These are phyloP conservation scores for Papilio machaon DNA, from an alignment of 1,140 invertebrate genomes.

Conservation along the genomic window DNA sequence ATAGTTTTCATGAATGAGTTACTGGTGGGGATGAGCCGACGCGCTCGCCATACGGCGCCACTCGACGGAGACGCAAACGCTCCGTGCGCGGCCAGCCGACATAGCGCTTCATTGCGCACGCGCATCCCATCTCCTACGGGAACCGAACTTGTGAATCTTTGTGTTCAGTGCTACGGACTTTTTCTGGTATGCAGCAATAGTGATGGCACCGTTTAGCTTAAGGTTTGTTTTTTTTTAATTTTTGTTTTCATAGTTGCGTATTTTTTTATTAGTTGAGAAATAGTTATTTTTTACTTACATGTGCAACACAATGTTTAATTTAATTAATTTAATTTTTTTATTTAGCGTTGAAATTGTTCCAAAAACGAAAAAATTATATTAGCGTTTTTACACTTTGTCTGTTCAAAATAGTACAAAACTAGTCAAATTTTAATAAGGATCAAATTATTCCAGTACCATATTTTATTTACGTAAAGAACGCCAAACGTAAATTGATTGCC, in stretches of 20 bases:
- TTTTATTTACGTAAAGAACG: too few species aligned
- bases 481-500: too few species aligned
- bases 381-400: too few species aligned
- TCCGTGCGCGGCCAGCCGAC: slow-evolving; percentile 55
- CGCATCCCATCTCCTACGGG: slow-evolving; percentile 61
- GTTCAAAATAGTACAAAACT: too few species aligned
- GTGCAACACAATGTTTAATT: not conserved
- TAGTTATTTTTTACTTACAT: not conserved
- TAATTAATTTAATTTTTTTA: not conserved
- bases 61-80: not conserved
- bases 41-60: slow-evolving; percentile 36
- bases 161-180: slow-evolving; percentile 41
- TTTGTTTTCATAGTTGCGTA: not conserved
- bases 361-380: too few species aligned
- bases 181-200: slow-evolving; percentile 67
- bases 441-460: not conserved
- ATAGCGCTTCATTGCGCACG: slow-evolving; percentile 62
- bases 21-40: slow-evolving; percentile 57
- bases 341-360: not conserved
- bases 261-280: not conserved
- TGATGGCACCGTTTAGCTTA: slow-evolving; percentile 66
- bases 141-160: slow-evolving; percentile 60
- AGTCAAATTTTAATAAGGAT: too few species aligned
- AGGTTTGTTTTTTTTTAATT: slow-evolving; percentile 56
- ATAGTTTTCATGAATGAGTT: slow-evolving; percentile 74